These are phyloP conservation scores for Todiramphus chloris DNA, from an alignment of 2,113 vertebrate species.

Conservation along the genomic window DNA sequence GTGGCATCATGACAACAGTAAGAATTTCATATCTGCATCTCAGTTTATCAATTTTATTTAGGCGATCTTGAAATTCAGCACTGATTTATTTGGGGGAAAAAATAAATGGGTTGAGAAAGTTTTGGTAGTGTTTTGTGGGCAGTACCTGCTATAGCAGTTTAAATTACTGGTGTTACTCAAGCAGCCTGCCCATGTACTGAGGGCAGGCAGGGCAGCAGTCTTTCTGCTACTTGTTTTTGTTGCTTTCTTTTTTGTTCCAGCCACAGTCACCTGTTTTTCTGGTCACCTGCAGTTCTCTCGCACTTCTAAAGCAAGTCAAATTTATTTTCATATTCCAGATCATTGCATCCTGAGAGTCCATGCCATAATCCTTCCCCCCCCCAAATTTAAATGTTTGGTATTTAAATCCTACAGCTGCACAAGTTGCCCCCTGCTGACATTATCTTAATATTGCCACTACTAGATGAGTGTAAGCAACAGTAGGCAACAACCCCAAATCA, in stretches of 20 bases:
- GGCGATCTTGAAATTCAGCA: conserved; percentile 82
- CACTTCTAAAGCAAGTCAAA: neutral
- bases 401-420: conserved; percentile 28
- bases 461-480: neutral
- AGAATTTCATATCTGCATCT: conserved; percentile 87
- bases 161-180: neutral
- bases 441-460: conserved; percentile 20
- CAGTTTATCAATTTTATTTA: conserved; percentile 86
- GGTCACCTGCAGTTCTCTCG: neutral
- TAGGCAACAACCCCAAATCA: conserved; percentile 42
- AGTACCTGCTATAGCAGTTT: neutral
- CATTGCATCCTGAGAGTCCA: neutral
- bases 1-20: conserved; percentile 79
- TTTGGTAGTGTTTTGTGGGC: neutral
- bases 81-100: conserved; percentile 70
- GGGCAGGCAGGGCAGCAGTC: neutral
- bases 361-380: neutral
- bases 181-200: neutral
- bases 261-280: neutral
- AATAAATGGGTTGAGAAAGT: neutral
- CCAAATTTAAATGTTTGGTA: neutral
- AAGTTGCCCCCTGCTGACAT: conserved; percentile 43
- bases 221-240: neutral
- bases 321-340: neutral
- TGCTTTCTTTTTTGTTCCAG: neutral